Percentiles rank a stretch among this genome's conserved stretches.
Evolutionary conservation across 2,113 vertebrate species (phyloP).

Genomic region (Lates calcarifer): DNA sequence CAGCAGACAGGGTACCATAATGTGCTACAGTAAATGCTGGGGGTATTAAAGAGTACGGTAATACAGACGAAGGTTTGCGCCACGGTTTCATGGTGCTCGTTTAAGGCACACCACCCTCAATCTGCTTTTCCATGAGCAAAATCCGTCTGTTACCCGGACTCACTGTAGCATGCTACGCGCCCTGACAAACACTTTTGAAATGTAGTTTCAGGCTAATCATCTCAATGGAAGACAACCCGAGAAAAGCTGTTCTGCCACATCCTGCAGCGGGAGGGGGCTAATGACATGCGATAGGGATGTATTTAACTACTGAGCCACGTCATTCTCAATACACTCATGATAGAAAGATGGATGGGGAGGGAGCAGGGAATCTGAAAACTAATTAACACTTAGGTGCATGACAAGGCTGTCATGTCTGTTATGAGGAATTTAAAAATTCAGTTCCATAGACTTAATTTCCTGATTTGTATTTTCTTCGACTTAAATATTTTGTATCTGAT

Average conservation of each 20-base stretch:
- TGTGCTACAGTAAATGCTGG: conserved; percentile 25
- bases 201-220: conserved; percentile 77
- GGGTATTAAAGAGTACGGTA: conserved; percentile 31
- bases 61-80: conserved; percentile 59
- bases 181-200: conserved; percentile 74
- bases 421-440: conserved; percentile 57
- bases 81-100: conserved; percentile 34
- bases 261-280: conserved; percentile 60
- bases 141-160: conserved; percentile 61
- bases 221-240: conserved; percentile 75
- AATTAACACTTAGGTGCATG: conserved; percentile 79
- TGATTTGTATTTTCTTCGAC: conserved; percentile 18
- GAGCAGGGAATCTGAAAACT: conserved; percentile 69
- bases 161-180: conserved; percentile 32
- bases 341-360: conserved; percentile 58
- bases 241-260: conserved; percentile 71
- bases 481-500: neutral
- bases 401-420: conserved; percentile 69
- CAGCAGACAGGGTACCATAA: conserved; percentile 32
- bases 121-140: conserved; percentile 46
- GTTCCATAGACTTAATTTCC: conserved; percentile 13
- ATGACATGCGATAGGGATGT: conserved; percentile 73
- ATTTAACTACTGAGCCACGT: conserved; percentile 73
- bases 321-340: conserved; percentile 68
- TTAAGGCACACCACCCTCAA: conserved; percentile 46